phyloP scores from a whole-genome alignment of 2,888 invertebrate species.

The Suillia variegata region DNA sequence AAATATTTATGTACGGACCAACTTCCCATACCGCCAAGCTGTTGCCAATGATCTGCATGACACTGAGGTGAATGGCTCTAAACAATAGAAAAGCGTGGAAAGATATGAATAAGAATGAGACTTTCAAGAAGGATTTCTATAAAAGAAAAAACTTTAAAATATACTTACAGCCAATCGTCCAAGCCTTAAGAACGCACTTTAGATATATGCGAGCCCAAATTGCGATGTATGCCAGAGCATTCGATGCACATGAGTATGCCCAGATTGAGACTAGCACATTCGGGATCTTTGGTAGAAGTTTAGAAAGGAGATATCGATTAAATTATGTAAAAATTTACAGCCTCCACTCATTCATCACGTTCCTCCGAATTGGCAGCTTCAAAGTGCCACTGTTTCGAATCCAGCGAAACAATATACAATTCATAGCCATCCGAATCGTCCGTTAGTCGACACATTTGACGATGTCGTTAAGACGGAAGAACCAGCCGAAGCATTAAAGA shows the following conservation, averaged over 20 bases:
- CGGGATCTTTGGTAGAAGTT: no score
- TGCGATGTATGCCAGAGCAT: constrained; percentile 95
- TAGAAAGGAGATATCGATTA: no score
- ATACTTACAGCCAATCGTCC: constrained; percentile 96
- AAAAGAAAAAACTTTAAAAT: no score
- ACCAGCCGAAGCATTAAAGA: no score
- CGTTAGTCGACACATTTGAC: no score
- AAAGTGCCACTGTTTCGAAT: constrained; percentile 98
- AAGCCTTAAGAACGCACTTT: constrained; percentile 91
- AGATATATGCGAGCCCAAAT: constrained; percentile 95
- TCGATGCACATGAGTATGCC: constrained; percentile 96
- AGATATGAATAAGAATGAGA: not conserved
- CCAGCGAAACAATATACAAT: constrained; percentile 93
- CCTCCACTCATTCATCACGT: constrained; percentile 93
- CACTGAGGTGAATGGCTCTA: constrained; percentile 80
- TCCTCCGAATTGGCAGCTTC: constrained; percentile 90
- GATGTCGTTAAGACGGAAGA: no score
- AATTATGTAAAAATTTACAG: no score
- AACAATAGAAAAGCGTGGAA: not conserved
- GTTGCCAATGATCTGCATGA: constrained; percentile 93
- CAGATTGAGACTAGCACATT: constrained; percentile 97
- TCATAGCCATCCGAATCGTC: constrained; percentile 86
- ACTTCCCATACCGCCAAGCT: constrained; percentile 91
- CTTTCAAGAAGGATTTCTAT: no score
- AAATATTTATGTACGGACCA: no score